These are phyloP conservation scores for Galeopterus variegatus DNA, from an alignment of 2,113 vertebrate genomes.

Conservation along the genomic window DNA sequence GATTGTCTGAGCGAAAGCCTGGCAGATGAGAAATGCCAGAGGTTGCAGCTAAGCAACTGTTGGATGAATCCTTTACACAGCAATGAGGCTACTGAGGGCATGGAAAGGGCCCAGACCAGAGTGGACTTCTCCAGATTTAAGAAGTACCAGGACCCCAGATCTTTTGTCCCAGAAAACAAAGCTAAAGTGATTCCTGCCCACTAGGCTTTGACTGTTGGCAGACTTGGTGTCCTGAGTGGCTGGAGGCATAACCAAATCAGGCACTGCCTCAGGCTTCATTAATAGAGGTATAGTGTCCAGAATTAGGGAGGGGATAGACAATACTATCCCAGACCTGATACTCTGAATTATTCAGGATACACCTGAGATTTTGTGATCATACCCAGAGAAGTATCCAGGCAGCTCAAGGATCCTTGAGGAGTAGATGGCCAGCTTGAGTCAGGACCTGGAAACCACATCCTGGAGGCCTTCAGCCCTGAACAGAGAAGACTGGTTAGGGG, in stretches of 20 bases:
- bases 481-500: neutral
- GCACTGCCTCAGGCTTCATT: neutral
- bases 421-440: neutral
- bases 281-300: neutral
- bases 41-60: neutral
- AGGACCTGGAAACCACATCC: neutral
- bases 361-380: neutral
- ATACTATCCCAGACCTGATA: neutral
- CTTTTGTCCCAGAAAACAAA: constrained; percentile 20
- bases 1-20: neutral
- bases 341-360: neutral
- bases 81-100: neutral
- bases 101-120: neutral
- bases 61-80: neutral
- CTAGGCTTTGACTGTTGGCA: neutral
- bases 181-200: neutral
- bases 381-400: neutral
- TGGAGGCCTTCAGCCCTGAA: neutral
- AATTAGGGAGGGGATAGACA: neutral
- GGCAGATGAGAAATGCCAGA: neutral
- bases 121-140: neutral
- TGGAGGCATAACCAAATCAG: neutral
- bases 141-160: neutral
- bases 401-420: neutral
- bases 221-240: neutral